A percentile compares a stretch with the other conserved stretches of the same genome.
Evolutionary conservation across 2,113 vertebrate species (phyloP).

Genomic region (Boleophthalmus pectinirostris): DNA sequence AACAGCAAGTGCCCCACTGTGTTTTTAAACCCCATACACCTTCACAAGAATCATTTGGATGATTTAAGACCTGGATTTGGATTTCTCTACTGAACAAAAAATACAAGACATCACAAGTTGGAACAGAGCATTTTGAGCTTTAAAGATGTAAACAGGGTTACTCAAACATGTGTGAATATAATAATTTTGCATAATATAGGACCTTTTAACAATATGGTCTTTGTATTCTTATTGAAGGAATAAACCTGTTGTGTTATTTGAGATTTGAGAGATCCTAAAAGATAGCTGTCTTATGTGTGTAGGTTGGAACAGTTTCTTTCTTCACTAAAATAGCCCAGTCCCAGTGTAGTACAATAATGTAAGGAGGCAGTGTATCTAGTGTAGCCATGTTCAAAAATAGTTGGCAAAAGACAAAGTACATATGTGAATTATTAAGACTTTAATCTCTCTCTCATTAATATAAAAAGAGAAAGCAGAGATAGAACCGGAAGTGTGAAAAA

Average conservation of each 20-base stretch:
- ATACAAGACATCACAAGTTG: too few relatives aligned
- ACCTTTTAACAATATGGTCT: too few relatives aligned
- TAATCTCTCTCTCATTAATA: constrained; percentile 10
- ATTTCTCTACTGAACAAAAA: too few relatives aligned
- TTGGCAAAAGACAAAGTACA: constrained; percentile 7
- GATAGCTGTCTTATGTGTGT: not conserved
- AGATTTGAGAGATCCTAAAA: not conserved
- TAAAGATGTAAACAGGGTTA: too few relatives aligned
- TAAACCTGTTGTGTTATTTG: not conserved
- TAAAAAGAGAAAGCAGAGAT: not conserved
- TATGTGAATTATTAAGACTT: constrained; percentile 6
- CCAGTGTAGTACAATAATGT: not conserved
- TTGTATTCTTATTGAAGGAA: not conserved
- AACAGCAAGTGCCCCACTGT: too few relatives aligned
- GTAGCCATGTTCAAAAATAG: not conserved
- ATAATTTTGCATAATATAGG: too few relatives aligned
- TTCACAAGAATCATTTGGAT: too few relatives aligned
- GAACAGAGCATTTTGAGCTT: too few relatives aligned
- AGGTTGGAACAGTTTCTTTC: constrained; percentile 4
- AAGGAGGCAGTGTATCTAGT: not conserved
- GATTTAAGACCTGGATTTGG: too few relatives aligned
- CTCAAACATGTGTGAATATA: too few relatives aligned
- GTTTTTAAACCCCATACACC: too few relatives aligned
- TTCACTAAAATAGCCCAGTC: not conserved
- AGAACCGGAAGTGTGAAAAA: not conserved